phyloP scores from a whole-genome alignment of 2,888 invertebrate species.

The Hipparchia sbordonii region DNA sequence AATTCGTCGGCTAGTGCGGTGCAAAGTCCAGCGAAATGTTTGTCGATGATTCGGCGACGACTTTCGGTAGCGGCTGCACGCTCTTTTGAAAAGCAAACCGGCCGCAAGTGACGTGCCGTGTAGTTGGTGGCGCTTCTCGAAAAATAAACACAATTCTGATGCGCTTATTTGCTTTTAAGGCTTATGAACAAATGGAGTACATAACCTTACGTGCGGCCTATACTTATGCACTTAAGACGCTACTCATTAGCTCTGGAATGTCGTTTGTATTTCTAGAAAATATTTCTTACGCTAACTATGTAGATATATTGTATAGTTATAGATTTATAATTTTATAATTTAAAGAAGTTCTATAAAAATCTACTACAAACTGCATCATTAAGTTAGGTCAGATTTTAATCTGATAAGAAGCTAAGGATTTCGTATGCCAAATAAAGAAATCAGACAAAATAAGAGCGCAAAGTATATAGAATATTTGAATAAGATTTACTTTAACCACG shows the following conservation, averaged over 20 bases:
- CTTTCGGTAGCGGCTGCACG: conserved; percentile 47
- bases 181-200: conserved; percentile 41
- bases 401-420: no score
- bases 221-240: conserved; percentile 35
- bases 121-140: conserved; percentile 38
- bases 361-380: no score
- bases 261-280: not conserved
- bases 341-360: no score
- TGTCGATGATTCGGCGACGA: conserved; percentile 29
- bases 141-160: conserved; percentile 22
- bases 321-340: no score
- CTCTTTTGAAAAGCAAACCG: conserved; percentile 44
- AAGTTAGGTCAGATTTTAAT: no score
- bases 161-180: conserved; percentile 16
- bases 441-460: no score
- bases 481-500: no score
- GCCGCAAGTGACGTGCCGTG: conserved; percentile 45
- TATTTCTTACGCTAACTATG: not conserved
- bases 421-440: no score
- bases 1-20: conserved; percentile 2
- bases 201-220: not conserved
- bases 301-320: no score
- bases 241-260: conserved; percentile 8
- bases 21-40: conserved; percentile 17
- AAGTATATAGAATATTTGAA: not conserved